These are phyloP conservation scores for Pseudococcus longispinus DNA, from an alignment of 2,888 invertebrate species.

Conservation along the genomic window DNA sequence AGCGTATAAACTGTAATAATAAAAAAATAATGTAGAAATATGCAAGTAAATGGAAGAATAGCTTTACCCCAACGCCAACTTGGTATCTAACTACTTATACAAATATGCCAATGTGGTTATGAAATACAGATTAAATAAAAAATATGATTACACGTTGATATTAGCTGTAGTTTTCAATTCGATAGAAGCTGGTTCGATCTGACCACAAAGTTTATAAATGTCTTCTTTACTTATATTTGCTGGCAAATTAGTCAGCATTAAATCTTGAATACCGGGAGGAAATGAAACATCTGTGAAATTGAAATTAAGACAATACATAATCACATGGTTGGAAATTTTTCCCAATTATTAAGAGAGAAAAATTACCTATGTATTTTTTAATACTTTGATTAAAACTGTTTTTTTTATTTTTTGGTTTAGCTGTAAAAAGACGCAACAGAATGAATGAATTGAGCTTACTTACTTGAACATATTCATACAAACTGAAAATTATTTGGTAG, in stretches of 20 bases:
- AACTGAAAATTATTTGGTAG: too few species aligned
- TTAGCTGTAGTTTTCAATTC: conserved; percentile 48
- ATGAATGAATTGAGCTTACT: not conserved
- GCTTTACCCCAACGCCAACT: too few species aligned
- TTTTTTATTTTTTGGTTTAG: not conserved
- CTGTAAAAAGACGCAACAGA: not conserved
- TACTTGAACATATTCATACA: too few species aligned
- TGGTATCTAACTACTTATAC: too few species aligned
- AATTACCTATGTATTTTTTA: conserved; percentile 48
- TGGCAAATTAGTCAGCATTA: conserved; percentile 50
- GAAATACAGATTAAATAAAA: not conserved
- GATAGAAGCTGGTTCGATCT: conserved; percentile 38
- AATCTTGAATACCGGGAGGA: conserved; percentile 28
- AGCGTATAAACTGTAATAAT: conserved; percentile 38
- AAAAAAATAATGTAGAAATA: too few species aligned
- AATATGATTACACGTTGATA: conserved; percentile 35
- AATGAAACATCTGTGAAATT: conserved; percentile 22
- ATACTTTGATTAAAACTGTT: conserved; percentile 47
- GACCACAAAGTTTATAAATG: conserved; percentile 49
- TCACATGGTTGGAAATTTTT: not conserved
- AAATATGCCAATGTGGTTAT: too few species aligned
- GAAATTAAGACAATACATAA: not conserved
- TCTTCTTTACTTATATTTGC: conserved; percentile 35
- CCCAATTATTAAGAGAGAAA: not conserved
- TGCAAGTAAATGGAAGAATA: too few species aligned